phyloP scores from a whole-genome alignment of 2,888 invertebrate genomes.

The Sesia apiformis region DNA sequence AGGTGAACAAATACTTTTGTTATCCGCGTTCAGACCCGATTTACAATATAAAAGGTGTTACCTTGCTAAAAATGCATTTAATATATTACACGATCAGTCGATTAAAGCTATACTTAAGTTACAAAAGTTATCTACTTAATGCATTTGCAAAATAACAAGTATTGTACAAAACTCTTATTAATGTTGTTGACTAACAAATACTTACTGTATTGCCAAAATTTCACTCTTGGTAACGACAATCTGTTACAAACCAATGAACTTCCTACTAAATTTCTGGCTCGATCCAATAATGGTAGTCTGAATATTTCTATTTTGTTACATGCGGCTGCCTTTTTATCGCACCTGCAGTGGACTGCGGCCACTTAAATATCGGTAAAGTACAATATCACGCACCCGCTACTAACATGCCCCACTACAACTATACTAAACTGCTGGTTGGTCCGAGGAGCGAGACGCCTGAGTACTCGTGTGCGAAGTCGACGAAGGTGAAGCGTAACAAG shows the following conservation, averaged over 20 bases:
- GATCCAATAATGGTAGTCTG: constrained; percentile 21
- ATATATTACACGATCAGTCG: no score
- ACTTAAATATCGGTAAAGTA: constrained; percentile 80
- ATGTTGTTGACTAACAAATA: not conserved
- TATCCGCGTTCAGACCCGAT: no score
- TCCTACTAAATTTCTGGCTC: not conserved
- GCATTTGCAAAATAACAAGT: not conserved
- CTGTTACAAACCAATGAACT: not conserved
- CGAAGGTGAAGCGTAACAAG: constrained; percentile 66
- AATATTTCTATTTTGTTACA: constrained; percentile 73
- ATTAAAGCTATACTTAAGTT: no score
- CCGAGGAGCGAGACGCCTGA: constrained; percentile 55
- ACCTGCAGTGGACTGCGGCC: constrained; percentile 78
- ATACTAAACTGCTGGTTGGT: constrained; percentile 48
- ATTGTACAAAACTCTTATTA: not conserved
- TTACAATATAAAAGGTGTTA: no score
- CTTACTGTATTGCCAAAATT: not conserved
- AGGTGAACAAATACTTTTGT: no score
- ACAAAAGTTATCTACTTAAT: not conserved
- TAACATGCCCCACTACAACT: constrained; percentile 63
- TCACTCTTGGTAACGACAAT: not conserved
- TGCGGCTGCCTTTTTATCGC: constrained; percentile 75
- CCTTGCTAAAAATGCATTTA: no score
- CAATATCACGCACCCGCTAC: constrained; percentile 78
- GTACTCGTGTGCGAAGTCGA: constrained; percentile 35